These are phyloP conservation scores for Sebastes fasciatus DNA, from an alignment of 2,113 vertebrate genomes.

Conservation along the genomic window DNA sequence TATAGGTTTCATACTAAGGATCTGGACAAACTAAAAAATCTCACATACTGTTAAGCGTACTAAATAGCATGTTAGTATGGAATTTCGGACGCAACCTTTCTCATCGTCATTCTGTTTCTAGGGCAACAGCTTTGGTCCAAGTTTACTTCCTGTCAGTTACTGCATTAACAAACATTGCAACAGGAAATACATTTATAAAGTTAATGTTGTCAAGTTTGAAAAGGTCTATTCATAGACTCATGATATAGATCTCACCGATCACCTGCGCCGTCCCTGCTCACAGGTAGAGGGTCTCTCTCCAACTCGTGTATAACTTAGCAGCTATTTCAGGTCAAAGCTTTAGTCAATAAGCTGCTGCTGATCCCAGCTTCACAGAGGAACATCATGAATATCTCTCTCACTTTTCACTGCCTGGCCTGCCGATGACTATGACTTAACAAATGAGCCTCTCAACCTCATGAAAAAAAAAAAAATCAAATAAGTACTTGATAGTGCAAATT, in stretches of 20 bases:
- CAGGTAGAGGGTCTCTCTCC: constrained; percentile 37
- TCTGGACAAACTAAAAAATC: too few species aligned
- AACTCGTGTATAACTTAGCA: constrained; percentile 37
- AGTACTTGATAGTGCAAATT: not conserved
- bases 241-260: constrained; percentile 46
- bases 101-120: too few species aligned
- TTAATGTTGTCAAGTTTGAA: too few species aligned
- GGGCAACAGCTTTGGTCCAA: too few species aligned
- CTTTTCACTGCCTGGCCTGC: constrained; percentile 18
- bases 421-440: not conserved
- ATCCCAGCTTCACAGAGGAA: constrained; percentile 58
- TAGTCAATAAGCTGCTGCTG: constrained; percentile 71
- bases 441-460: not conserved
- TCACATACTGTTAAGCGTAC: too few species aligned
- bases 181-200: too few species aligned
- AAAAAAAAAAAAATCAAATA: not conserved
- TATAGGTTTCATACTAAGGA: too few species aligned
- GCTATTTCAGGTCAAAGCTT: constrained; percentile 72
- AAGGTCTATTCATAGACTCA: constrained; percentile 16
- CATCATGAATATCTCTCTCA: constrained; percentile 36
- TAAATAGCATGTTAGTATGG: not conserved
- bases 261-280: constrained; percentile 8
- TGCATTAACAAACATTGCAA: too few species aligned
- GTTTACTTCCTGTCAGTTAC: too few species aligned
- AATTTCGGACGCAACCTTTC: too few species aligned